Conservation (phyloP, 2,113 vertebrate genomes). For the Arothron firmamentum region DNA sequence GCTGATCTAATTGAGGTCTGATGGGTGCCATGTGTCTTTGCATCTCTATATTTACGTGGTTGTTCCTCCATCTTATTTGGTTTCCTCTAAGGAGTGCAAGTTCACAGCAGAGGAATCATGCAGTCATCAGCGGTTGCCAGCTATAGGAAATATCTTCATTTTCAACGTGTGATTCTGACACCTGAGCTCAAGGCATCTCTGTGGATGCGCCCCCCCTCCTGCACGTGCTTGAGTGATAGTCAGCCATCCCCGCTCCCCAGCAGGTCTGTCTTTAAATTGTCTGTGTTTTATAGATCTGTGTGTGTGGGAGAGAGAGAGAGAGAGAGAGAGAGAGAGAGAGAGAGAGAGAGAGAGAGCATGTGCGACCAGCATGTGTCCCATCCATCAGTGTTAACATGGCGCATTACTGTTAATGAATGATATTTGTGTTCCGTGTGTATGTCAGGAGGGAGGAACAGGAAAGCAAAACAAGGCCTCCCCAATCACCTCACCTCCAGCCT, state of each 20-base stretch:
- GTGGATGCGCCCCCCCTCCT: constrained; percentile 10
- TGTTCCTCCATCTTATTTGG: constrained; percentile 29
- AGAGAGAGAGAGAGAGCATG: constrained; percentile 62
- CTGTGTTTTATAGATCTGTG: constrained; percentile 90
- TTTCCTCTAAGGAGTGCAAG: constrained; percentile 52
- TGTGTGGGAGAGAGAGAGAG: constrained; percentile 67
- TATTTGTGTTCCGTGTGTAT: constrained; percentile 79
- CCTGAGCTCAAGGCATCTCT: constrained; percentile 64
- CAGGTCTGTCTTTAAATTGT: constrained; percentile 93
- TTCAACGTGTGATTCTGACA: constrained; percentile 54
- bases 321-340: constrained; percentile 67
- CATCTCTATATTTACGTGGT: constrained; percentile 34
- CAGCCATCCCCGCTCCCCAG: constrained; percentile 77
- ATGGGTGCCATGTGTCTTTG: not conserved
- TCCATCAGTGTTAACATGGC: constrained; percentile 92
- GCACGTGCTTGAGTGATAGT: constrained; percentile 49
- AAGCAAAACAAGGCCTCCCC: constrained; percentile 70
- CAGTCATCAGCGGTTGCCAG: constrained; percentile 69
- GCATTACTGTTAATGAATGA: constrained; percentile 93
- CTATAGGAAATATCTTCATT: constrained; percentile 72
- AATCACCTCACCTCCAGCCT: constrained; percentile 54
- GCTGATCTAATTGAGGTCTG: not conserved
- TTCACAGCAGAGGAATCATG: constrained; percentile 63
- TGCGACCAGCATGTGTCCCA: constrained; percentile 72
- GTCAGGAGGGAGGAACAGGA: constrained; percentile 70